Evolutionary conservation across 2,113 vertebrate species (phyloP).

Genomic region (Gila orcuttii): DNA sequence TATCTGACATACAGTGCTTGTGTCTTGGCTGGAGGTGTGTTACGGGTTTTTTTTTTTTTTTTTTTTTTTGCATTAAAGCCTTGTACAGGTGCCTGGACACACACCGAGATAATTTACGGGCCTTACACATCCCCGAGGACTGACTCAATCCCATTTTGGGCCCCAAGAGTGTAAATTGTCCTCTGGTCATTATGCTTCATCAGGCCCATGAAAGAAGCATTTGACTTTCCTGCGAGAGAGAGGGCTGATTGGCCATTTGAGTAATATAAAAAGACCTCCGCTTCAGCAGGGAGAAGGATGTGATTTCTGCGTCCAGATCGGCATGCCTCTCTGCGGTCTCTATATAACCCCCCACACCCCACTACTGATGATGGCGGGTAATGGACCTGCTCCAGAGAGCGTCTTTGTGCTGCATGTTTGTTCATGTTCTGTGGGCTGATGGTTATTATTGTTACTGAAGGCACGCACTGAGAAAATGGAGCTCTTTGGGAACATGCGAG

Average conservation of each 20-base stretch:
- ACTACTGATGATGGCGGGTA: constrained; percentile 34
- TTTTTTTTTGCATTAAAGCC: constrained; percentile 44
- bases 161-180: constrained; percentile 55
- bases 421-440: constrained; percentile 40
- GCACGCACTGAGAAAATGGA: constrained; percentile 4
- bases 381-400: constrained; percentile 30
- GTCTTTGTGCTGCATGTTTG: constrained; percentile 41
- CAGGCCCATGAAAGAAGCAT: constrained; percentile 59
- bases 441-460: constrained; percentile 35
- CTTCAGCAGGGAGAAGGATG: constrained; percentile 52
- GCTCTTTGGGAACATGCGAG: neutral
- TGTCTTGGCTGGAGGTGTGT: constrained; percentile 33
- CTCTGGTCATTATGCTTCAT: constrained; percentile 54
- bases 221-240: constrained; percentile 53
- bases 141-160: constrained; percentile 54
- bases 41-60: constrained; percentile 30
- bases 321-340: constrained; percentile 28
- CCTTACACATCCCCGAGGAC: constrained; percentile 45
- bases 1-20: constrained; percentile 38
- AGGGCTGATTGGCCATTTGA: constrained; percentile 42
- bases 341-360: constrained; percentile 41
- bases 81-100: constrained; percentile 43
- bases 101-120: constrained; percentile 59
- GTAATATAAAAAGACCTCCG: constrained; percentile 46
- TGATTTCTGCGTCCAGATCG: constrained; percentile 37